Percentiles rank a stretch among this genome's conserved stretches.
Conservation (phyloP, 2,888 invertebrate species). For the Celastrina argiolus region DNA sequence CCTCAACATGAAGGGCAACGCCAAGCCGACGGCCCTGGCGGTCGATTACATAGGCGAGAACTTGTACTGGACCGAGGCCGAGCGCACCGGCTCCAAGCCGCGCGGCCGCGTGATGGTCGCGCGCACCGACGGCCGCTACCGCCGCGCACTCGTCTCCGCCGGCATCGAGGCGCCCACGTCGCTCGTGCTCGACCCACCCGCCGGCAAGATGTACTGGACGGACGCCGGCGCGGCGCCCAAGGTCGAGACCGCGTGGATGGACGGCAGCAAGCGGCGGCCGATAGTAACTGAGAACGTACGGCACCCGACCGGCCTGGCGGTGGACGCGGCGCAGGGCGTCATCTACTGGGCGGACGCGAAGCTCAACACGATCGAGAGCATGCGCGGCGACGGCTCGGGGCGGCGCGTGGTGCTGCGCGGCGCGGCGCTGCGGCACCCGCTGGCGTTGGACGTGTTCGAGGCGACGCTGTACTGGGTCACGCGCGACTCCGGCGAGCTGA, state of each 20-base stretch:
- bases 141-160: constrained; percentile 86
- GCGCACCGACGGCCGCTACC: constrained; percentile 92
- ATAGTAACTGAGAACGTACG: constrained; percentile 89
- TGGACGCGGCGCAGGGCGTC: constrained; percentile 93
- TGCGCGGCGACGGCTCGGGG: constrained; percentile 88
- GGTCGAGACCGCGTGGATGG: constrained; percentile 98
- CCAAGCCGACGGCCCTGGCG: constrained; percentile 92
- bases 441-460: constrained; percentile 95
- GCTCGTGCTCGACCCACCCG: constrained; percentile 90
- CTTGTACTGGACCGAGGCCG: constrained; percentile 95
- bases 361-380: constrained; percentile 91
- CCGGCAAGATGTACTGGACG: constrained; percentile 94
- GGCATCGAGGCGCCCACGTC: constrained; percentile 93
- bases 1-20: constrained; percentile 88
- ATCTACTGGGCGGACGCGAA: constrained; percentile 98
- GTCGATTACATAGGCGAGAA: constrained; percentile 97
- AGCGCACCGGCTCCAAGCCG: constrained; percentile 84
- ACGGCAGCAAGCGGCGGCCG: constrained; percentile 90
- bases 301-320: constrained; percentile 92
- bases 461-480: constrained; percentile 96
- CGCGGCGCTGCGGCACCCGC: constrained; percentile 86
- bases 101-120: constrained; percentile 91
- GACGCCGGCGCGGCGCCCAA: constrained; percentile 94
- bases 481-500: constrained; percentile 89
- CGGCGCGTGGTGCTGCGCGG: constrained; percentile 85